phyloP scores from a whole-genome alignment of 2,113 vertebrate species.

The Galbula dea region DNA sequence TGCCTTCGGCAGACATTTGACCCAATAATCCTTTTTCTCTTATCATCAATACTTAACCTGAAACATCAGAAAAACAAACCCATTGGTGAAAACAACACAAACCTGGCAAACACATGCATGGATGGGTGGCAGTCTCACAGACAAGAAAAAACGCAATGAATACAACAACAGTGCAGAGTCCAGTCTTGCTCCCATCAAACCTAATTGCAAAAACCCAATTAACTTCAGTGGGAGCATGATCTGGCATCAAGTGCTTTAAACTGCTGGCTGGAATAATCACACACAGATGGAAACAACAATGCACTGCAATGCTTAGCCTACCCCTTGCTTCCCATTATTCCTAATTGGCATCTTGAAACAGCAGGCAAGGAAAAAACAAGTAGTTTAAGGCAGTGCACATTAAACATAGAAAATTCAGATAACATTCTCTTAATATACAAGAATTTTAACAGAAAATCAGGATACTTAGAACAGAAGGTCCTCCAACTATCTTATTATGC shows the following conservation, averaged over 20 bases:
- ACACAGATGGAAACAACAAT: constrained; percentile 75
- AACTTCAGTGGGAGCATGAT: constrained; percentile 61
- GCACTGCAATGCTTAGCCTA: constrained; percentile 80
- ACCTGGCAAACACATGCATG: constrained; percentile 79
- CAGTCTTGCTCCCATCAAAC: constrained; percentile 53
- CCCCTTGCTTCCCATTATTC: constrained; percentile 85
- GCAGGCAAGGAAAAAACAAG: constrained; percentile 78
- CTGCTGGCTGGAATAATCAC: constrained; percentile 75
- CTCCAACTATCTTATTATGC: constrained; percentile 39
- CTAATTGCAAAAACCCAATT: constrained; percentile 43
- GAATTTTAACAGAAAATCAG: constrained; percentile 42
- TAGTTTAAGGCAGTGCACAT: constrained; percentile 74
- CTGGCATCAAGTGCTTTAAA: constrained; percentile 55
- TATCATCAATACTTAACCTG: constrained; percentile 63
- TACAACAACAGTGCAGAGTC: constrained; percentile 59
- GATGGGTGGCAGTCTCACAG: constrained; percentile 66
- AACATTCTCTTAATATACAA: constrained; percentile 54
- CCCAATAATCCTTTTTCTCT: constrained; percentile 71
- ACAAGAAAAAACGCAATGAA: constrained; percentile 60
- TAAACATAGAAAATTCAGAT: constrained; percentile 75
- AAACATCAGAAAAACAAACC: constrained; percentile 65
- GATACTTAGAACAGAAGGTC: not conserved
- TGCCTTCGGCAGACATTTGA: constrained; percentile 55
- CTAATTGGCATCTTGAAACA: constrained; percentile 84
- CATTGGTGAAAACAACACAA: constrained; percentile 67